A percentile compares a stretch with the other conserved stretches of the same genome.
Evolutionary conservation across 2,113 vertebrate species (phyloP).

Genomic region (Tragelaphus strepsiceros): DNA sequence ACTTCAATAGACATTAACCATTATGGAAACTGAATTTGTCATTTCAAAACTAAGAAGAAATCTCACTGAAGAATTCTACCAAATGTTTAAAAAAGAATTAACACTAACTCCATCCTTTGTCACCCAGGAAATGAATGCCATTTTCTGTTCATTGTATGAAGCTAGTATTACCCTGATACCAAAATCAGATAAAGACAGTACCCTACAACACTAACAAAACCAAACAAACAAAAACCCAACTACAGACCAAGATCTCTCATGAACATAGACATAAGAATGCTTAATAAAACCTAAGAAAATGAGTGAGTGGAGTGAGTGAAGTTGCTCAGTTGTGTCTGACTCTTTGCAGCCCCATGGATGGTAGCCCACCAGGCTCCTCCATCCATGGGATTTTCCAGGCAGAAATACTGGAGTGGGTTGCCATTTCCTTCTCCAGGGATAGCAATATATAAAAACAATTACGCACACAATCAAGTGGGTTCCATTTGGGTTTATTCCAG

Average conservation of each 20-base stretch:
- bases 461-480: background rate
- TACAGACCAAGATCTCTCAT: background rate
- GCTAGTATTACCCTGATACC: background rate
- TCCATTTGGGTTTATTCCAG: background rate
- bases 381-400: background rate
- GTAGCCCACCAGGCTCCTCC: background rate
- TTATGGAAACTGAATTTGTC: background rate
- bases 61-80: background rate
- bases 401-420: background rate
- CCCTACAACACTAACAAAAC: background rate
- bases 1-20: background rate
- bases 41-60: background rate
- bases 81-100: slow-evolving; percentile 31
- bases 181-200: background rate
- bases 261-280: background rate
- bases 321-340: background rate
- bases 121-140: background rate
- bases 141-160: background rate
- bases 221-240: background rate
- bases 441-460: slow-evolving; percentile 6
- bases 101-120: background rate
- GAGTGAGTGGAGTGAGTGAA: background rate
- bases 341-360: background rate
- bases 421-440: background rate
- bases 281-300: background rate